These are phyloP conservation scores for Fissipunctia ypsillon DNA, from an alignment of 2,888 invertebrate genomes.

Conservation along the genomic window DNA sequence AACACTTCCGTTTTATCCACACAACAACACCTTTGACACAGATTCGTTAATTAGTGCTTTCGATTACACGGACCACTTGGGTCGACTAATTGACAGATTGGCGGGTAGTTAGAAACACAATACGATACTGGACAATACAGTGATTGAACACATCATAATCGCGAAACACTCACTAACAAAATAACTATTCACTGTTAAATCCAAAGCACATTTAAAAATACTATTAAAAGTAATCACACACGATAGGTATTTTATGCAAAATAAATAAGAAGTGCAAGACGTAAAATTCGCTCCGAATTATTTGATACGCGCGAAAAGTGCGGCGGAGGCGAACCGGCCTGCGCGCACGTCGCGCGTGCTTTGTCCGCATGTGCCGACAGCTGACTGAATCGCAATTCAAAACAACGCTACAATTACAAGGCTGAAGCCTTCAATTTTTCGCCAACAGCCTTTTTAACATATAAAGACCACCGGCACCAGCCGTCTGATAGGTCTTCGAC, in stretches of 20 bases:
- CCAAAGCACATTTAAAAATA: conserved; percentile 53
- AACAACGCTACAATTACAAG: conserved; percentile 86
- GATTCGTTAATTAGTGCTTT: conserved; percentile 69
- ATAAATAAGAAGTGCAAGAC: conserved; percentile 29
- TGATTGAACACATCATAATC: conserved; percentile 69
- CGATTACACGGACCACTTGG: conserved; percentile 66
- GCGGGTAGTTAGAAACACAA: conserved; percentile 69
- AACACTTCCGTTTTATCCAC: conserved; percentile 70
- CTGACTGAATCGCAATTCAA: conserved; percentile 90
- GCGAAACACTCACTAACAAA: conserved; percentile 51
- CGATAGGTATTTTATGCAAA: conserved; percentile 24
- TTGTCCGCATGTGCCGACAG: conserved; percentile 86
- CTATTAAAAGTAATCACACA: conserved; percentile 52
- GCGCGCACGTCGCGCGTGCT: conserved; percentile 89
- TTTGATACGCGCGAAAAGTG: conserved; percentile 80
- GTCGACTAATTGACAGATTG: conserved; percentile 69
- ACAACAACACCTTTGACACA: conserved; percentile 72
- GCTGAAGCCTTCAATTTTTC: conserved; percentile 83
- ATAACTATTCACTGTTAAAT: conserved; percentile 43
- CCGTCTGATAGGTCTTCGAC: conserved; percentile 25
- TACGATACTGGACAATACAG: conserved; percentile 59
- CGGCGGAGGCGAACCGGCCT: conserved; percentile 71
- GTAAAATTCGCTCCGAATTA: conserved; percentile 66
- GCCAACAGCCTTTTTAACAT: conserved; percentile 75
- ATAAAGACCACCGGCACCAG: conserved; percentile 69